These are phyloP conservation scores for Taxidea taxus DNA, from an alignment of 2,113 vertebrate genomes.

Conservation along the genomic window DNA sequence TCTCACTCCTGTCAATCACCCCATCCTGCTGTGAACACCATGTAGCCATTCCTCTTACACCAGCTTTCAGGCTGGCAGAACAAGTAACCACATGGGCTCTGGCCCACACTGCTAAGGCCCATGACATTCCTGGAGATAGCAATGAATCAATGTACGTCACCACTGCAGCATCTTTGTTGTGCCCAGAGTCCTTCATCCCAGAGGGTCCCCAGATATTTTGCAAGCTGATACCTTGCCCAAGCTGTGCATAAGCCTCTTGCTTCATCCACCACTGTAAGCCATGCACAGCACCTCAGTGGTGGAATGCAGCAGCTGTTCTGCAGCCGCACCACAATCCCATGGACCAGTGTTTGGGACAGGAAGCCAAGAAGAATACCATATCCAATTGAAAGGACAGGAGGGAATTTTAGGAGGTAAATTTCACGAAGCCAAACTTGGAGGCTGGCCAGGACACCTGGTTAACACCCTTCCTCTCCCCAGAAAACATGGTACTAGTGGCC, in stretches of 20 bases:
- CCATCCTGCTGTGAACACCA: constrained; percentile 80
- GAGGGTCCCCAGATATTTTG: constrained; percentile 57
- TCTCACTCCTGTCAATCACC: constrained; percentile 79
- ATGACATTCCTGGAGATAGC: constrained; percentile 64
- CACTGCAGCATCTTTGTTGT: constrained; percentile 45
- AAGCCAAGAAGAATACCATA: constrained; percentile 64
- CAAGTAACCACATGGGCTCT: constrained; percentile 30
- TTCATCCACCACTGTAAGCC: constrained; percentile 50
- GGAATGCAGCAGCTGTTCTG: constrained; percentile 70
- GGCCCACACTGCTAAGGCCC: constrained; percentile 52
- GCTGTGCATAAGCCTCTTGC: constrained; percentile 53
- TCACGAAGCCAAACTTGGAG: constrained; percentile 51
- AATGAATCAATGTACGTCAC: constrained; percentile 65
- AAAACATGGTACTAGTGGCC: constrained; percentile 34
- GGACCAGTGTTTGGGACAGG: constrained; percentile 55
- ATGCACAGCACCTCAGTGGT: constrained; percentile 44
- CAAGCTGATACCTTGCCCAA: constrained; percentile 69
- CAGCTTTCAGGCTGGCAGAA: constrained; percentile 9
- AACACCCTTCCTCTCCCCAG: constrained; percentile 30
- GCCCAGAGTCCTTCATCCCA: constrained; percentile 55
- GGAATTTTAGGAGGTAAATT: constrained; percentile 63
- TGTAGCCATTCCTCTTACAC: constrained; percentile 68
- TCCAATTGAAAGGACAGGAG: constrained; percentile 64
- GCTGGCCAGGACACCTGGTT: constrained; percentile 70
- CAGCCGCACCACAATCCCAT: constrained; percentile 21